phyloP scores from a whole-genome alignment of 2,888 invertebrate species.

The Eurytoma californica region DNA sequence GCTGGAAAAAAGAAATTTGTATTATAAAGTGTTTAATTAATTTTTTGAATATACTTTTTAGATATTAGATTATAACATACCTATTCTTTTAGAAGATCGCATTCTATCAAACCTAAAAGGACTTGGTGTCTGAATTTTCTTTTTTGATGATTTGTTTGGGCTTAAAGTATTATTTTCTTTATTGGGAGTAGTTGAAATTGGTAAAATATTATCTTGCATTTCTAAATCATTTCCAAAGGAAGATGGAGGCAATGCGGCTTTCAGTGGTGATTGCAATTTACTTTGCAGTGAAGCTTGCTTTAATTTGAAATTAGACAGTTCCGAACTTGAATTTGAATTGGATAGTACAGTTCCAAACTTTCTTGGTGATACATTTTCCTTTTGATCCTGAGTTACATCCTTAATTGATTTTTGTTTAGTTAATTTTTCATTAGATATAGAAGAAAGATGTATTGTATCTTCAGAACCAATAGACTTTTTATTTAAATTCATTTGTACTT shows the following conservation, averaged over 20 bases:
- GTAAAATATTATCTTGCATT: not conserved
- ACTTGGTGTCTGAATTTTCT: slow-evolving; percentile 41
- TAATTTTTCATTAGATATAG: not conserved
- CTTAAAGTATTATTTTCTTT: slow-evolving; percentile 60
- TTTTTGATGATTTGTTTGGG: slow-evolving; percentile 53
- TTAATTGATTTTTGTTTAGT: not conserved
- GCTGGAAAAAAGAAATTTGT: slow-evolving; percentile 19
- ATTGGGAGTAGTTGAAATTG: slow-evolving; percentile 41
- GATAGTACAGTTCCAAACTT: slow-evolving; percentile 66
- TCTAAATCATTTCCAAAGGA: not conserved
- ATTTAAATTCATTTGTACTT: slow-evolving; percentile 7
- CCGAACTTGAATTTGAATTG: slow-evolving; percentile 56
- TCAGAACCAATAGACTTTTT: slow-evolving; percentile 48
- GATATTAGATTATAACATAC: slow-evolving; percentile 29
- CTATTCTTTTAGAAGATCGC: slow-evolving; percentile 35
- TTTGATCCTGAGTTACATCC: not conserved
- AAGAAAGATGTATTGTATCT: slow-evolving; percentile 46
- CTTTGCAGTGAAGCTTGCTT: slow-evolving; percentile 2
- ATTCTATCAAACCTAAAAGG: slow-evolving; percentile 60
- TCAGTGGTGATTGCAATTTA: slow-evolving; percentile 6
- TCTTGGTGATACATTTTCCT: slow-evolving; percentile 53
- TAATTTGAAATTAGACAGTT: slow-evolving; percentile 6
- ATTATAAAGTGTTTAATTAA: slow-evolving; percentile 28
- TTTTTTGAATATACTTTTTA: slow-evolving; percentile 36
- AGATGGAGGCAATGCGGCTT: slow-evolving; percentile 1